Evolutionary conservation across 2,113 vertebrate genomes (phyloP).

Genomic region (Caloenas nicobarica): DNA sequence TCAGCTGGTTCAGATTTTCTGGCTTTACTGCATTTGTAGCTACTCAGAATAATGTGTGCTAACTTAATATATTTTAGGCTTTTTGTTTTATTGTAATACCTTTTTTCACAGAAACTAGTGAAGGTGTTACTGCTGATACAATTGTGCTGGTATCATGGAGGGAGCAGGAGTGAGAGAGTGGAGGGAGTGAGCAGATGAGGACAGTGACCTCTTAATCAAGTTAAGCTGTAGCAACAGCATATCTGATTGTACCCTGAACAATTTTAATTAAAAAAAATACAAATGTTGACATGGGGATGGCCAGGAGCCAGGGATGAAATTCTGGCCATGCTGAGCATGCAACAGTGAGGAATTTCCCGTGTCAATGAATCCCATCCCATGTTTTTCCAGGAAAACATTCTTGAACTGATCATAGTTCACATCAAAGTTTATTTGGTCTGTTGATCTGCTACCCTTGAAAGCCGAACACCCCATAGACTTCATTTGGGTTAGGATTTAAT

Average conservation of each 20-base stretch:
- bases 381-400: background rate
- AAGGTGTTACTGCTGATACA: background rate
- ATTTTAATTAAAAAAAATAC: background rate
- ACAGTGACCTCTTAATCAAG: background rate
- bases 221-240: conserved; percentile 9
- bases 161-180: background rate
- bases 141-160: background rate
- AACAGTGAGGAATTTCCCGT: background rate
- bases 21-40: background rate
- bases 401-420: background rate
- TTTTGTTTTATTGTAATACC: background rate
- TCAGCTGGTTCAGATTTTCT: background rate
- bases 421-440: background rate
- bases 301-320: background rate
- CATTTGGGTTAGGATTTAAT: background rate
- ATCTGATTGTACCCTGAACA: background rate
- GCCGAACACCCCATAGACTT: background rate
- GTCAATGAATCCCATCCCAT: background rate
- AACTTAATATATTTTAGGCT: background rate
- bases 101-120: background rate
- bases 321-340: background rate
- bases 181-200: background rate
- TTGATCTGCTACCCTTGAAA: background rate
- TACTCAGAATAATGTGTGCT: background rate
- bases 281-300: background rate